A percentile compares a stretch with the other conserved stretches of the same genome.
These are phyloP conservation scores for Blastobasis adustella DNA, from an alignment of 2,888 invertebrate species.

Conservation along the genomic window DNA sequence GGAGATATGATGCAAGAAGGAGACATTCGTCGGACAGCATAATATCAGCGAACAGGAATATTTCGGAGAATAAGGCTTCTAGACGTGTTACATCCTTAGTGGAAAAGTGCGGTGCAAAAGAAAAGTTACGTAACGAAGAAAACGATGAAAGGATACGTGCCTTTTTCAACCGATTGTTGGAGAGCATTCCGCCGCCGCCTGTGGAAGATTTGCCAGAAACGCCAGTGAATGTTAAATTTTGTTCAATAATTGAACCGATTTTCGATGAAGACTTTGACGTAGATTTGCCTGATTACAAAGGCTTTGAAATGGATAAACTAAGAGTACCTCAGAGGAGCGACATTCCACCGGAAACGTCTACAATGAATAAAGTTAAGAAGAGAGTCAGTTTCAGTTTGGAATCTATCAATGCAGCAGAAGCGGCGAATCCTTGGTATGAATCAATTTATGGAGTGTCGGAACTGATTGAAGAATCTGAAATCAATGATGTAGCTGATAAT, in stretches of 20 bases:
- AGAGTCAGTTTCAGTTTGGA: conserved; percentile 40
- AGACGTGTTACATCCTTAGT: conserved; percentile 29
- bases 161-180: conserved; percentile 45
- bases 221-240: conserved; percentile 11
- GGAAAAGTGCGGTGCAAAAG: conserved; percentile 16
- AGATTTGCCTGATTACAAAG: conserved; percentile 45
- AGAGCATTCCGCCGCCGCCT: conserved; percentile 52
- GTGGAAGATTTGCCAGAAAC: conserved; percentile 26
- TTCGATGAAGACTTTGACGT: conserved; percentile 18
- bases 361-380: conserved; percentile 38
- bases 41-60: conserved; percentile 24
- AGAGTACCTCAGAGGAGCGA: background rate
- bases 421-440: conserved; percentile 50
- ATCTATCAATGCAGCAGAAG: conserved; percentile 25
- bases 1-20: conserved; percentile 35
- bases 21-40: conserved; percentile 34
- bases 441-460: conserved; percentile 56
- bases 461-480: conserved; percentile 17
- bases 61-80: conserved; percentile 27
- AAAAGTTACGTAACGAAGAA: conserved; percentile 9
- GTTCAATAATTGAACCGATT: conserved; percentile 17
- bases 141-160: conserved; percentile 41
- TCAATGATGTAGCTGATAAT: background rate
- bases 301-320: conserved; percentile 36
- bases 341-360: conserved; percentile 32